Conservation (phyloP, 2,888 invertebrate species). For the Rosalia funebris region DNA sequence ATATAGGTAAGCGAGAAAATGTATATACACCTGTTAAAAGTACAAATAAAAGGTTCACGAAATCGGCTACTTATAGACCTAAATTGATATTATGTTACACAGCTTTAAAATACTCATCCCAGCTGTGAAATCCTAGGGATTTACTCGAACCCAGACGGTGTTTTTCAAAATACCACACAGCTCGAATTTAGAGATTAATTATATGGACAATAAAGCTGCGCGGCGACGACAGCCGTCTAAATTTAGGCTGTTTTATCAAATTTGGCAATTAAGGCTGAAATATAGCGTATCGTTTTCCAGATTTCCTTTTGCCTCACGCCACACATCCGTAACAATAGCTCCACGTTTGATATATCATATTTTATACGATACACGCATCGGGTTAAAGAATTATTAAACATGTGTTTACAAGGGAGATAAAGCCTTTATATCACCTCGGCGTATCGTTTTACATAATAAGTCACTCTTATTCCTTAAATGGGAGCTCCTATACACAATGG, state of each 20-base stretch:
- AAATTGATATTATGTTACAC: conserved; percentile 12
- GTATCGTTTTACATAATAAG: conserved; percentile 8
- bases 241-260: conserved; percentile 13
- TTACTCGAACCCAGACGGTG: conserved; percentile 9
- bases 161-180: conserved; percentile 11
- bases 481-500: neutral
- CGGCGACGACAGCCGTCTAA: conserved; percentile 1
- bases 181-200: conserved; percentile 16
- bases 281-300: neutral
- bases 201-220: neutral
- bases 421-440: conserved; percentile 1
- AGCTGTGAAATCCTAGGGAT: conserved; percentile 14
- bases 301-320: neutral
- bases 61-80: conserved; percentile 15
- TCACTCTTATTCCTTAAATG: conserved; percentile 1
- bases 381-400: neutral
- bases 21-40: conserved; percentile 13
- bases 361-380: neutral
- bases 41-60: conserved; percentile 5
- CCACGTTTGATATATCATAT: no score
- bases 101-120: conserved; percentile 7
- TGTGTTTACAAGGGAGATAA: conserved; percentile 1
- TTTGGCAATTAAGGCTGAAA: conserved; percentile 1
- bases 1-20: conserved; percentile 18
- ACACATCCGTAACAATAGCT: no score